phyloP scores from a whole-genome alignment of 2,797 vertebrate genomes.

The Dermochelys coriacea region DNA sequence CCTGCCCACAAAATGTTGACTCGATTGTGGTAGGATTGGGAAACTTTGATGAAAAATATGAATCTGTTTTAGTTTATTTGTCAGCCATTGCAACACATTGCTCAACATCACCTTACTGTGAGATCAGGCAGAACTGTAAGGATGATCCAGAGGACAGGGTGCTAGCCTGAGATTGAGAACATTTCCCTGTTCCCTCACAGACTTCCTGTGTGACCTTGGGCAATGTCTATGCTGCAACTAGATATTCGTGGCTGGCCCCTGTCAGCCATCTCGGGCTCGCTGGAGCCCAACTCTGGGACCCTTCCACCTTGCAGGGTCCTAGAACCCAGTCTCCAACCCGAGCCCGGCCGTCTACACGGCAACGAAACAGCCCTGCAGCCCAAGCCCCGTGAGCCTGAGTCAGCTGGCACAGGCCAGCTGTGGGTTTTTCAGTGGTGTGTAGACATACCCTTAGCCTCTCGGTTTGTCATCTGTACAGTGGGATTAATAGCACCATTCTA shows the following conservation, averaged over 20 bases:
- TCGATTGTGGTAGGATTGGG: neutral
- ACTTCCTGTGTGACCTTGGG: neutral
- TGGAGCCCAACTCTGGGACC: neutral
- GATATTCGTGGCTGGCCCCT: neutral
- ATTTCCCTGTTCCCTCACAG: neutral
- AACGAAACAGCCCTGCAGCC: neutral
- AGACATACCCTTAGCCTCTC: neutral
- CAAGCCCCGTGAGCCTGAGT: neutral
- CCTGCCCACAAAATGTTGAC: neutral
- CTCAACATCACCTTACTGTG: rapidly evolving
- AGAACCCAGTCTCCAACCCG: neutral
- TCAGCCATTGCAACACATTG: neutral
- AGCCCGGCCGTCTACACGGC: neutral
- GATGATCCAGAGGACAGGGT: neutral
- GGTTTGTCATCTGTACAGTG: rapidly evolving
- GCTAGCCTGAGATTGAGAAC: neutral
- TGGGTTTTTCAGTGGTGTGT: neutral
- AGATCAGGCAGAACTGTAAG: neutral
- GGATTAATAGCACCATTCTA: neutral
- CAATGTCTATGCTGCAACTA: neutral
- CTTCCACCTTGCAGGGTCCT: neutral
- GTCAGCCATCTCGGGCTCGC: no score
- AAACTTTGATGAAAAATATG: rapidly evolving
- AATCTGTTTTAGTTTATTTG: neutral
- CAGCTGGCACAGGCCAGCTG: neutral